A percentile compares a stretch with the other conserved stretches of the same genome.
Evolutionary conservation across 2,113 vertebrate species (phyloP).

Genomic region (Gymnocephalus cernua): DNA sequence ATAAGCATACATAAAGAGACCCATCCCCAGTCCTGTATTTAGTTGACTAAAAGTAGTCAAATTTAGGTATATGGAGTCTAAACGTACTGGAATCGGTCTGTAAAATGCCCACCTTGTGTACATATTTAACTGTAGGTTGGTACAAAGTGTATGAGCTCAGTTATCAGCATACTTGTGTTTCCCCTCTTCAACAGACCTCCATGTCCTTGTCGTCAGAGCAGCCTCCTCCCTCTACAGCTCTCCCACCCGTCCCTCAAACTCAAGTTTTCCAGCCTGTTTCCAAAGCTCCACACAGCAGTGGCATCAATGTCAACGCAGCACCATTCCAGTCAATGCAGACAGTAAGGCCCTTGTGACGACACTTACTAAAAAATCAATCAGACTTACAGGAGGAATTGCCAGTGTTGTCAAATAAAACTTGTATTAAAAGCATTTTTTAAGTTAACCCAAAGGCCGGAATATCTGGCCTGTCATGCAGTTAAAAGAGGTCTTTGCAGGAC

Average conservation of each 20-base stretch:
- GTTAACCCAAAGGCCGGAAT: not conserved
- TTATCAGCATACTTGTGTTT: conserved; percentile 5
- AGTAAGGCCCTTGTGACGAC: conserved; percentile 81
- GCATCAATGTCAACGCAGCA: conserved; percentile 98
- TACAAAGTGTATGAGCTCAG: not conserved
- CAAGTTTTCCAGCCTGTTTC: conserved; percentile 94
- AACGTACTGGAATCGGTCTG: not conserved
- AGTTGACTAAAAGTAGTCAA: not conserved
- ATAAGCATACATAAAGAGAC: not conserved
- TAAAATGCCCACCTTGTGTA: not conserved
- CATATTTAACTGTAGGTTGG: not conserved
- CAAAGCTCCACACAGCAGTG: conserved; percentile 95
- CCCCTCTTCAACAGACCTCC: conserved; percentile 85
- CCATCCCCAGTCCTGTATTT: not conserved
- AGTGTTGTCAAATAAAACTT: not conserved
- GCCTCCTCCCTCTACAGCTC: conserved; percentile 88
- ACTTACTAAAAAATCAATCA: not conserved
- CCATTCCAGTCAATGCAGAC: conserved; percentile 99
- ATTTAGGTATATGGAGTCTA: not conserved
- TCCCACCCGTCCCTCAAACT: conserved; percentile 89
- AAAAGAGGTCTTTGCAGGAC: conserved; percentile 20
- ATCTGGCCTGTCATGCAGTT: not conserved
- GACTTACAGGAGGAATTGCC: not conserved
- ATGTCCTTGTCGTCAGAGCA: conserved; percentile 93
- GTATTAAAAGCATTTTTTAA: not conserved